phyloP scores from a whole-genome alignment of 2,888 invertebrate genomes.

The Diarsia brunnea region DNA sequence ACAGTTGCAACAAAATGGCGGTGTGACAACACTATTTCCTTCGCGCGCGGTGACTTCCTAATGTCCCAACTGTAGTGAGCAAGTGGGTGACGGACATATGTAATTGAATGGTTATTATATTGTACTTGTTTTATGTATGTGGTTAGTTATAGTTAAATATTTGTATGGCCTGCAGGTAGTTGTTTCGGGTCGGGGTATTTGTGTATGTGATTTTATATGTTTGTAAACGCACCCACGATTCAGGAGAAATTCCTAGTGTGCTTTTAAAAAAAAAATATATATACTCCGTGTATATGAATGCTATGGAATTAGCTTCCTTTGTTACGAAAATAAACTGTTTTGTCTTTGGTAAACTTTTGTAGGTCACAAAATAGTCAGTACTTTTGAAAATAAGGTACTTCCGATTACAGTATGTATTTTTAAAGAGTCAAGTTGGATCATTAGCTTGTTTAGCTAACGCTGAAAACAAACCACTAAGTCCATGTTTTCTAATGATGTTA shows the following conservation, averaged over 20 bases:
- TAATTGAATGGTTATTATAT: constrained; percentile 61
- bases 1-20: constrained; percentile 54
- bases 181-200: too few species aligned
- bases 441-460: neutral
- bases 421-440: neutral
- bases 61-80: constrained; percentile 77
- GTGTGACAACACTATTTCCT: constrained; percentile 65
- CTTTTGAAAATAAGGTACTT: neutral
- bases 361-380: neutral
- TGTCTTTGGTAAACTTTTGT: neutral
- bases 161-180: too few species aligned
- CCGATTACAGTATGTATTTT: neutral
- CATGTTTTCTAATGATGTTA: neutral
- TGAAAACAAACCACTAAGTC: neutral
- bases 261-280: too few species aligned
- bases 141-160: constrained; percentile 33
- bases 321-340: neutral
- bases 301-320: constrained; percentile 22
- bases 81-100: constrained; percentile 81
- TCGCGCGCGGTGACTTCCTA: constrained; percentile 72
- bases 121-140: constrained; percentile 28
- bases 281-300: constrained; percentile 18
- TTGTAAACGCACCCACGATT: too few species aligned
- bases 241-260: too few species aligned
- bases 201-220: too few species aligned